These are phyloP conservation scores for Melinaea marsaeus DNA, from an alignment of 2,888 invertebrate genomes.

Conservation along the genomic window DNA sequence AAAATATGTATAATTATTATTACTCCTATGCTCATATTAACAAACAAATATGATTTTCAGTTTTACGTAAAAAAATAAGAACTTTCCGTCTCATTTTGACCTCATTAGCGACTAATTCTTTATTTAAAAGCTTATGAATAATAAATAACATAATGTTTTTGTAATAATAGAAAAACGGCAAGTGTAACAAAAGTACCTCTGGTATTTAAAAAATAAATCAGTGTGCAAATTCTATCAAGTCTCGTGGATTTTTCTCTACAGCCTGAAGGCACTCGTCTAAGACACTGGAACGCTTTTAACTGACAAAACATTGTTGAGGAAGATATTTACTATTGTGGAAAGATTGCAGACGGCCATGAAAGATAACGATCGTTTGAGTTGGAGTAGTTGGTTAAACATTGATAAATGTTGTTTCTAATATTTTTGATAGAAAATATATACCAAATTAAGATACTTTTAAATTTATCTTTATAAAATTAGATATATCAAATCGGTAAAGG, in stretches of 20 bases:
- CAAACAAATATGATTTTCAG: too few species aligned
- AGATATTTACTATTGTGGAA: constrained; percentile 15
- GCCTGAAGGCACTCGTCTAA: constrained; percentile 27
- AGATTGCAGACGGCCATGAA: constrained; percentile 4
- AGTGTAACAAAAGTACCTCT: neutral
- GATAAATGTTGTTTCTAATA: too few species aligned
- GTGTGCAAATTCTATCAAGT: constrained; percentile 13
- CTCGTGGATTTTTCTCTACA: constrained; percentile 20
- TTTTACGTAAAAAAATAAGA: too few species aligned
- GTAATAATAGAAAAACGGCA: too few species aligned
- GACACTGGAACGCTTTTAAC: constrained; percentile 59
- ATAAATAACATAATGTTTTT: too few species aligned
- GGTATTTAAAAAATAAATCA: neutral
- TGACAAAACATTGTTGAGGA: constrained; percentile 24
- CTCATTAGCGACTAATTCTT: too few species aligned
- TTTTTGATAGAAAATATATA: neutral
- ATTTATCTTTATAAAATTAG: constrained; percentile 50
- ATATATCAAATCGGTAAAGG: constrained; percentile 52
- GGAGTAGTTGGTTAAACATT: neutral
- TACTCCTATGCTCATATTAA: too few species aligned
- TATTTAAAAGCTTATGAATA: too few species aligned
- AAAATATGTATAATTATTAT: too few species aligned
- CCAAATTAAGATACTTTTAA: constrained; percentile 12
- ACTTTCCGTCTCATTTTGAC: too few species aligned
- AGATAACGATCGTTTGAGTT: neutral